These are phyloP conservation scores for Ctenodactylus gundi DNA, from an alignment of 2,113 vertebrate genomes.

Conservation along the genomic window DNA sequence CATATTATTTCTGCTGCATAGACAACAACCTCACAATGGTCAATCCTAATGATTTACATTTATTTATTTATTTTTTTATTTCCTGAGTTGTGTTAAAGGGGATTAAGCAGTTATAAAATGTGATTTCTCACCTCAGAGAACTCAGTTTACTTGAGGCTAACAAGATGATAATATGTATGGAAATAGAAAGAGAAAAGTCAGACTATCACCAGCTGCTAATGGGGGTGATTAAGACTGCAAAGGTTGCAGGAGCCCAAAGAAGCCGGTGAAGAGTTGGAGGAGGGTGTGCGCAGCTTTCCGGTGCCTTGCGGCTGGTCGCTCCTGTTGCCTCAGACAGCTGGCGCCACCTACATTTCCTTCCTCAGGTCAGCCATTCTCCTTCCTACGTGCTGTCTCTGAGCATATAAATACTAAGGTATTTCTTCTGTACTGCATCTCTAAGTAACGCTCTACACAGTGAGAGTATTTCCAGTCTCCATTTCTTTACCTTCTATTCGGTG, in stretches of 20 bases:
- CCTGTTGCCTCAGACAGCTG: neutral
- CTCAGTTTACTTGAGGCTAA: constrained; percentile 5
- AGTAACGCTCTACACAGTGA: neutral
- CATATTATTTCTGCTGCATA: neutral
- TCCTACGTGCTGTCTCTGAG: neutral
- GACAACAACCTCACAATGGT: neutral
- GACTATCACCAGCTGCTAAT: neutral
- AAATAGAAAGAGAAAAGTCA: neutral
- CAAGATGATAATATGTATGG: neutral
- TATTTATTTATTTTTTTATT: too few relatives aligned
- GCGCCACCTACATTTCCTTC: neutral
- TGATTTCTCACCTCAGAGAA: neutral
- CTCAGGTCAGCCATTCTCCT: neutral
- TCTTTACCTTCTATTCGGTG: neutral
- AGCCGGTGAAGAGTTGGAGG: neutral
- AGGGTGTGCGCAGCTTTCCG: neutral
- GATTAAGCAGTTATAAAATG: neutral
- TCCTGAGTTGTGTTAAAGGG: neutral
- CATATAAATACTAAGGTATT: neutral
- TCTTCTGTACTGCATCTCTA: neutral
- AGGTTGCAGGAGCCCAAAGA: neutral
- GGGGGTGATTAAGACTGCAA: neutral
- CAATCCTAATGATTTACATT: neutral
- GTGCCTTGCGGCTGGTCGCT: neutral
- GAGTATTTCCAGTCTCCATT: neutral